Evolutionary conservation across 92 coral and sea anemone genomes (phyloP), one percentile per base, ranked within the genome.

Genomic region (Isaurus tuberculatus): DNA sequence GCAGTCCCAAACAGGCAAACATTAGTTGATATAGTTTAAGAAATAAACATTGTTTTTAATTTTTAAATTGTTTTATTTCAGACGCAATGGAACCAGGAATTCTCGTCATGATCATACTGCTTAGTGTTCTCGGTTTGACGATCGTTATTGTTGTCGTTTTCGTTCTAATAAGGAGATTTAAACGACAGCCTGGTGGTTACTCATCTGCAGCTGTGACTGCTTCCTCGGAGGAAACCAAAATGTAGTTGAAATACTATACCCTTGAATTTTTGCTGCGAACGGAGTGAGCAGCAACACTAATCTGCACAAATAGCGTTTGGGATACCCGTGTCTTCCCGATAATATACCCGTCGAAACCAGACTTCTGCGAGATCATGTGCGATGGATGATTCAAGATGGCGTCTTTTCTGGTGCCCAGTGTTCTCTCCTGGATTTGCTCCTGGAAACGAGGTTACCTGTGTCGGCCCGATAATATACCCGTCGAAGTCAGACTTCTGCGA

Each of bases 41-140:
- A 49, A 49, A 49, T 46, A 46, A 49, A 49, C 11, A 1, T 49
- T 4, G 15, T 11, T n/a, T 49, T 49, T 49, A 49, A 49, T 49
- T 11, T 11, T 49, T 11, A 10, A 49, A 0, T 49, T 49, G 23
- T 49, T 11, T 49, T 49, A 11, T 49, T 49, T 49, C 58, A 49
- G 58, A 49, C 58, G 58, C 58, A 49, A 49, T 49, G 58, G 58
- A 49, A 49, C 58, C 58, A 49, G 58, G 58, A 49, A 49, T 49
- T 49, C 58, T 49, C 20, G 58, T 49, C 58, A 49, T 49, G 58
- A 49, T 49, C 4, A 49, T 49, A 49, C 3, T 49, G 58, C 58
- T 49, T 17, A 49, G 58, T n/a, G 11, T 49, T 17, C 15, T 49
- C 15, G 58, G 58, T 15, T 17, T 49, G 11, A 49, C 58, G 58